Evolutionary conservation across 2,797 vertebrate species (phyloP).

Genomic region (Pelochelys cantorii): DNA sequence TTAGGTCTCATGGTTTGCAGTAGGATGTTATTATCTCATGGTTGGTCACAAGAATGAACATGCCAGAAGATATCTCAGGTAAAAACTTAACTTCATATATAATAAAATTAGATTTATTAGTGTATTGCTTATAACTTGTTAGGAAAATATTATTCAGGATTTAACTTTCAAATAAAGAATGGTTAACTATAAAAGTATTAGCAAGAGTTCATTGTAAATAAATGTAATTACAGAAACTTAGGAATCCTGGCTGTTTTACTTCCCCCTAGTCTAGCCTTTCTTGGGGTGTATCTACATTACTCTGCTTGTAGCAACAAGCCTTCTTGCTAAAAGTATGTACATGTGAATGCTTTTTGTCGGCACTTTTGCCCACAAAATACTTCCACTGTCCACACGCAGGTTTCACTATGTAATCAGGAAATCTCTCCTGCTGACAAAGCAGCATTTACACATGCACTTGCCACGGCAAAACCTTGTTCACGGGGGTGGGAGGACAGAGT

Average conservation of each 20-base stretch:
- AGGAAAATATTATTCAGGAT: background rate
- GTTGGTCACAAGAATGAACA: conserved; percentile 99
- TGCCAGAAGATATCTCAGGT: conserved; percentile 97
- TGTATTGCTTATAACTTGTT: background rate
- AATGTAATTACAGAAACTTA: background rate
- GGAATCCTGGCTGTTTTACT: background rate
- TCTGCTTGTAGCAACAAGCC: too few species aligned
- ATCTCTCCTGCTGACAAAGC: too few species aligned
- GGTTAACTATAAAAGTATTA: background rate
- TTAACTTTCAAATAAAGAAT: background rate
- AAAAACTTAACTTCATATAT: conserved; percentile 28
- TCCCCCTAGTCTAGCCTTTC: background rate
- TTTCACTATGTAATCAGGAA: too few species aligned
- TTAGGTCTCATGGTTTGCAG: conserved; percentile 95
- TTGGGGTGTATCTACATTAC: background rate
- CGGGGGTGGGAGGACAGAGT: too few species aligned
- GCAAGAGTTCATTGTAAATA: background rate
- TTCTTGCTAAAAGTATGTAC: too few species aligned
- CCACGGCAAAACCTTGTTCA: too few species aligned
- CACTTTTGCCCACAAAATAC: too few species aligned
- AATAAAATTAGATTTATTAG: background rate
- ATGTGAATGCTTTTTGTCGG: too few species aligned
- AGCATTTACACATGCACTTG: too few species aligned
- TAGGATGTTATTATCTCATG: conserved; percentile 99
- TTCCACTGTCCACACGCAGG: too few species aligned